Evolutionary conservation across 2,797 vertebrate genomes (phyloP).

Genomic region (Galaxias olidus): DNA sequence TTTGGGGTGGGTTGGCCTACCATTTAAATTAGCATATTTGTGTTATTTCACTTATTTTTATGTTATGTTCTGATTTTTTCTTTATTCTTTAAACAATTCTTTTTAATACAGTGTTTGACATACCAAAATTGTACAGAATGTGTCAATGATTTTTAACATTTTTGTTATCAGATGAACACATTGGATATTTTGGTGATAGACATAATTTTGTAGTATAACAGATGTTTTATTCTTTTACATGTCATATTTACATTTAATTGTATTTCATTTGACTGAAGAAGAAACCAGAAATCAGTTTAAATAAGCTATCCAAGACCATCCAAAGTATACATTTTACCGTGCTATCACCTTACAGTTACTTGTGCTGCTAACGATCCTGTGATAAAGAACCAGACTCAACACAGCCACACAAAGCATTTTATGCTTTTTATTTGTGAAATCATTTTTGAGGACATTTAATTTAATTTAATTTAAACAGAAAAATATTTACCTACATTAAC

Average conservation of each 20-base stretch:
- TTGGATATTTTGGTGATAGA: background rate
- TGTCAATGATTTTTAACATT: slow-evolving; percentile 8
- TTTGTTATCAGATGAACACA: background rate
- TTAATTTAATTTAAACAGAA: slow-evolving; percentile 55
- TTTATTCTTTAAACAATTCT: no score
- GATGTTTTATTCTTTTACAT: background rate
- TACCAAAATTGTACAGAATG: slow-evolving; percentile 32
- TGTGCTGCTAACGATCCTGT: background rate
- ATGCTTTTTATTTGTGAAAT: slow-evolving; percentile 9
- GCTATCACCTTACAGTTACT: no score
- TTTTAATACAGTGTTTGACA: no score
- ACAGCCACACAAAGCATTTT: background rate
- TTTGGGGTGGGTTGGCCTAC: no score
- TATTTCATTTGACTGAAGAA: no score
- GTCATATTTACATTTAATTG: no score
- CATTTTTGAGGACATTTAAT: background rate
- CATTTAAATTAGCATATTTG: no score
- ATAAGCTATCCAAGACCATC: background rate
- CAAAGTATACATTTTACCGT: background rate
- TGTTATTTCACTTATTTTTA: no score
- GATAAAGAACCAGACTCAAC: background rate
- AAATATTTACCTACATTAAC: slow-evolving; percentile 47
- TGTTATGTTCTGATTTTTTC: no score
- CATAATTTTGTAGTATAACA: background rate
- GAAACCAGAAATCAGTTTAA: no score